A percentile compares a stretch with the other conserved stretches of the same genome.
Conservation (phyloP, 2,888 invertebrate species). For the Siphlonurus alternatus region DNA sequence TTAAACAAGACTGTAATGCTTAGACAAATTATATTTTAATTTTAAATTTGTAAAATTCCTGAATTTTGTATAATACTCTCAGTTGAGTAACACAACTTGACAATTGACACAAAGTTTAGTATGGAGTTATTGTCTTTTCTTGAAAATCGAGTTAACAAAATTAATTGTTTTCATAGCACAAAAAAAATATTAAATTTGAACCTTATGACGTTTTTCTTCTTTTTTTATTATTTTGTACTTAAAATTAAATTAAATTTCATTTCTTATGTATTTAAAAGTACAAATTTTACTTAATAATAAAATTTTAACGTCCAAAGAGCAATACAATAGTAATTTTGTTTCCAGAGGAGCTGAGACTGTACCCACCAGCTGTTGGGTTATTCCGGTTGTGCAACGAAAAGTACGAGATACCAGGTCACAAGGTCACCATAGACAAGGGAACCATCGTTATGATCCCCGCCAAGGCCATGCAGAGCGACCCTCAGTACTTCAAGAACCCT, state of each 20-base stretch:
- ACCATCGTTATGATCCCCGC: neutral
- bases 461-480: neutral
- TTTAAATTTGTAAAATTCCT: no score
- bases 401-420: conserved; percentile 16
- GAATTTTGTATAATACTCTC: no score
- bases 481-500: neutral
- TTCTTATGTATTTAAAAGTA: neutral
- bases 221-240: no score
- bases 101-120: no score
- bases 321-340: neutral
- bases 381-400: conserved; percentile 24
- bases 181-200: no score
- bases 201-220: no score
- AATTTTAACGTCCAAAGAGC: neutral
- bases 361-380: conserved; percentile 23
- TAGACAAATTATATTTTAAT: no score
- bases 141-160: no score
- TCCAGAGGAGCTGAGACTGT: conserved; percentile 24
- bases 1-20: no score
- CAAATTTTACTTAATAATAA: neutral
- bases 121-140: no score
- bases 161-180: no score
- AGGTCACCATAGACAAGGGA: neutral
- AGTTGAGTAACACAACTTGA: no score
- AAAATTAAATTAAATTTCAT: neutral